phyloP scores from a whole-genome alignment of 2,113 vertebrate genomes.

The Motacilla tschutschensis region DNA sequence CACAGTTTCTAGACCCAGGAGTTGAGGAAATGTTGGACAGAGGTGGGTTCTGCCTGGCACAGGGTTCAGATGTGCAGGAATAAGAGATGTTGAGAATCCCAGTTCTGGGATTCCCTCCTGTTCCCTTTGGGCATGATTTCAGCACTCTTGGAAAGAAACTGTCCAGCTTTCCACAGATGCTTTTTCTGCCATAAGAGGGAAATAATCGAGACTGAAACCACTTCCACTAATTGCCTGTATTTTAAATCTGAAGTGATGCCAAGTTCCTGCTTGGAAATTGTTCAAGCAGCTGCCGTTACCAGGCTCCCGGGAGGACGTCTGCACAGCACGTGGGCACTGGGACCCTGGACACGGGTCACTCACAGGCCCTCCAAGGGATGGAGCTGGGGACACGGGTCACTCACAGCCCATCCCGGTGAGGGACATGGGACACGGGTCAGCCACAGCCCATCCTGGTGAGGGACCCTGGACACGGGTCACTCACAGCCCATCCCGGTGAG shows the following conservation, averaged over 20 bases:
- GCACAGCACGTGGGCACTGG: accelerated
- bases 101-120: background rate
- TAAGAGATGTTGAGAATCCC: background rate
- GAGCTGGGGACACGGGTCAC: too few relatives aligned
- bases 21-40: background rate
- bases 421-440: too few relatives aligned
- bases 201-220: constrained; percentile 21
- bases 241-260: constrained; percentile 7
- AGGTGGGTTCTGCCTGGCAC: background rate
- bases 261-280: background rate
- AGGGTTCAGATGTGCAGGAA: background rate
- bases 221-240: constrained; percentile 16
- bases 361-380: too few relatives aligned
- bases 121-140: background rate
- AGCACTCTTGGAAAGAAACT: background rate
- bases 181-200: constrained; percentile 14
- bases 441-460: too few relatives aligned
- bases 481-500: background rate
- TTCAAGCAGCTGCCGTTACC: background rate
- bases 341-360: too few relatives aligned
- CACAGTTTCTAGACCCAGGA: background rate
- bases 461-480: too few relatives aligned
- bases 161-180: background rate
- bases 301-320: background rate
- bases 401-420: too few relatives aligned